Percentiles rank a stretch among this genome's conserved stretches.
These are phyloP conservation scores for Sclerodermus sp. DNA, from an alignment of 2,888 invertebrate species.

Conservation along the genomic window DNA sequence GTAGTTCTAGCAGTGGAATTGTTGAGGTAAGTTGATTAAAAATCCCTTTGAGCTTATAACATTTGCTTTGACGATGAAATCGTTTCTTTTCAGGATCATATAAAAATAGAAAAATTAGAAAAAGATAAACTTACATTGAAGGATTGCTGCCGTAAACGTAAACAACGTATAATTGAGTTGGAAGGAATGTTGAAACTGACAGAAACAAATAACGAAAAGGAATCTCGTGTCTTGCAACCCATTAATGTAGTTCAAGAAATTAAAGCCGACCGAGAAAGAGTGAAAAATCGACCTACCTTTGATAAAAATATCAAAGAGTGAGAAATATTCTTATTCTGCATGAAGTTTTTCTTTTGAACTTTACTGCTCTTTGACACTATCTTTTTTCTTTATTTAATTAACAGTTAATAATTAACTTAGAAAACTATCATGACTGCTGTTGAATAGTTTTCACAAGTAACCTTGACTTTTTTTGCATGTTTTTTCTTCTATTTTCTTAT, in stretches of 20 bases:
- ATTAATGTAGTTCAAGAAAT: neutral
- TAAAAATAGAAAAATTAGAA: slow-evolving; percentile 61
- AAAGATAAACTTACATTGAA: slow-evolving; percentile 59
- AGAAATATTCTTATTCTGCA: neutral
- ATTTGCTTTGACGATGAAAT: neutral
- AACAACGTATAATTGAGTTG: slow-evolving; percentile 39
- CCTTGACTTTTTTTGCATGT: too few relatives aligned
- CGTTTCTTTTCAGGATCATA: slow-evolving; percentile 58
- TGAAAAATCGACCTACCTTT: neutral
- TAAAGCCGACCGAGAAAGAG: neutral
- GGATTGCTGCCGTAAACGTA: slow-evolving; percentile 59
- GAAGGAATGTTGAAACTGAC: slow-evolving; percentile 27
- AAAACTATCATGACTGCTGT: too few relatives aligned
- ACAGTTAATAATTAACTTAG: too few relatives aligned
- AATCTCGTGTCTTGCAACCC: neutral
- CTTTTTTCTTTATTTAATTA: too few relatives aligned
- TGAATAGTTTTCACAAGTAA: too few relatives aligned
- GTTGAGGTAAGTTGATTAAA: neutral
- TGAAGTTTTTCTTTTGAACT: neutral
- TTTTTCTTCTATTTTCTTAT: too few relatives aligned
- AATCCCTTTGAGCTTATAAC: neutral
- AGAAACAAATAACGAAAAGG: slow-evolving; percentile 21
- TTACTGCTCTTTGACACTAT: neutral
- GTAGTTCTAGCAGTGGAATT: slow-evolving; percentile 35
- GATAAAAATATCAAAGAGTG: neutral